Base-by-base conservation (phyloP, 2,113 vertebrate species). In the Ariopsis seemanni region DNA sequence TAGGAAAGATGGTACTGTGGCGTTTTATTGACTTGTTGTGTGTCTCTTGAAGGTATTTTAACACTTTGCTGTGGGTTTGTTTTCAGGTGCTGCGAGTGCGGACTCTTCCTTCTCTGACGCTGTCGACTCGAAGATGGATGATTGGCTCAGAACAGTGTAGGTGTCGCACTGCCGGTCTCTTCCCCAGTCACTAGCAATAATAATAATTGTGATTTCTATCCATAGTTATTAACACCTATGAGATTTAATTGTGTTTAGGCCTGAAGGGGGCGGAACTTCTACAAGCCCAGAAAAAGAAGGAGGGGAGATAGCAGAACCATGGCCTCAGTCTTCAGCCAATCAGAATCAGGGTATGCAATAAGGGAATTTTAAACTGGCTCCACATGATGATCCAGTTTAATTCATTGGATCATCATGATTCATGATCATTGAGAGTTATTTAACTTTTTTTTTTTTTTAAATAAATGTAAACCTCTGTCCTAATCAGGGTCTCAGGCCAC, bases 1-100 rank as follows among this genome's bases (percentile, higher is more conserved):
- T 53, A 97, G 96, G 93, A 96, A 93, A 4, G 97, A 97, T 88
- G 97, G 98, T 99, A 62, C 2, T 34, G 93, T n/a, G 3, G 9
- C 4, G 5, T 81, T 12, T 7, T 9, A 0, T 12, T 63, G 5
- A 42, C 18, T 0, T 14, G 1, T 53, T 22, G 5, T 48, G 67
- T 71, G 65, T 27, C 25, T 27, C n/a, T 48, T 52, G 27, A 53
- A 30, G 15, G 0, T 5, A 0, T 42, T 42, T 42, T 42, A 42
- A 42, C 42, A 4, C 42, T 42, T 25, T 1, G 34, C 52, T 14
- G 25, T n/a, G 10, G 14, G 20, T 80, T 22, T 58, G 34, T 71
- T 20, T 42, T 71, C 53, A 71, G 83, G 75, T n/a, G 80, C 65
- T 15, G 34, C 5, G 48, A 79, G 53, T 90, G 92, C 89, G 55